phyloP scores from a whole-genome alignment of 2,797 vertebrate genomes.

The Crax fasciolata region DNA sequence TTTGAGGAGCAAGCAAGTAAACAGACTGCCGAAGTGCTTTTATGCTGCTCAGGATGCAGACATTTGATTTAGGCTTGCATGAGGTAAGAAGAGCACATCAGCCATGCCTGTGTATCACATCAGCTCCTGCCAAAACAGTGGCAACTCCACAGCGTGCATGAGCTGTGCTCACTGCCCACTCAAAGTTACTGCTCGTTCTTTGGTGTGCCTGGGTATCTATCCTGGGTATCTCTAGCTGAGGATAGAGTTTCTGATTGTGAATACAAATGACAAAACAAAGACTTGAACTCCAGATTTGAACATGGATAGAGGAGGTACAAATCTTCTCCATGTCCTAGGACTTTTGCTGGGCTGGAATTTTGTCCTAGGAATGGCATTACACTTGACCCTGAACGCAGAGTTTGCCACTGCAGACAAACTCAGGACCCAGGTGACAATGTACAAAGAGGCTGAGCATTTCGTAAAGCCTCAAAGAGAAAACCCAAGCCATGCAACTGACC shows the following conservation, averaged over 20 bases:
- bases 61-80: fast-evolving
- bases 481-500: not conserved
- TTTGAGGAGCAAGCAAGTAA: not conserved
- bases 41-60: not conserved
- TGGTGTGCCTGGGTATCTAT: not conserved
- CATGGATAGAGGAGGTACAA: not conserved
- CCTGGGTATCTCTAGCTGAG: not conserved
- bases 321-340: not conserved
- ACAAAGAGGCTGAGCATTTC: not conserved
- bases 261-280: not conserved
- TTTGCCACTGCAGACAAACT: not conserved
- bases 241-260: not conserved
- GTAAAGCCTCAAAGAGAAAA: not conserved
- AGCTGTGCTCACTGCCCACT: not conserved
- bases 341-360: not conserved
- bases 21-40: not conserved
- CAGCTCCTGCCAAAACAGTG: not conserved
- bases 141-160: not conserved
- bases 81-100: not conserved
- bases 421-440: not conserved
- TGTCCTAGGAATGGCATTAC: not conserved
- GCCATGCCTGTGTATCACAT: too few species aligned
- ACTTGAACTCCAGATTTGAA: not conserved
- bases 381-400: not conserved
- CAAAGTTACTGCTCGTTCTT: not conserved